phyloP scores from a whole-genome alignment of 2,113 vertebrate species.

The Otis tarda region DNA sequence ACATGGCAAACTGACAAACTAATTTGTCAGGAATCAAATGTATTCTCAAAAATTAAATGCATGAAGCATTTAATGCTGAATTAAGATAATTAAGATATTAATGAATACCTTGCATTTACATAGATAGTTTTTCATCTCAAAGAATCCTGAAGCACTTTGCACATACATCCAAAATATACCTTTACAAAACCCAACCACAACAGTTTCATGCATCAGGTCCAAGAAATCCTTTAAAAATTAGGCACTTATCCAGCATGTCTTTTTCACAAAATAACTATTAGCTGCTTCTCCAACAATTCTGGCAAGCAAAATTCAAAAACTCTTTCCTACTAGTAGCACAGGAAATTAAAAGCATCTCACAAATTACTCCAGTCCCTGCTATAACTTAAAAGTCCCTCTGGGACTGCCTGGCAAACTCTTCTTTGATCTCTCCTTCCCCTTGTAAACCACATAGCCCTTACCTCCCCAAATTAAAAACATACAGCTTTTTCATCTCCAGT shows the following conservation, averaged over 20 bases:
- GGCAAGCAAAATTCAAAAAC: neutral
- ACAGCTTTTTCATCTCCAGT: neutral
- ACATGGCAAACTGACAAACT: neutral
- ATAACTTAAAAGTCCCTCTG: constrained; percentile 16
- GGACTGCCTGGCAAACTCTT: neutral
- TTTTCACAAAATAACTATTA: neutral
- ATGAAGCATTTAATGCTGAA: neutral
- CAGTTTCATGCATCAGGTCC: neutral
- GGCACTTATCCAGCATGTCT: neutral
- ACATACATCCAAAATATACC: neutral
- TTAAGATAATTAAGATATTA: neutral
- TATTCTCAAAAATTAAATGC: neutral
- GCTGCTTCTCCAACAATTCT: neutral
- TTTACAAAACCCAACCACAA: neutral
- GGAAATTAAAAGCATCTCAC: constrained; percentile 55
- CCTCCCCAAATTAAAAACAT: constrained; percentile 25
- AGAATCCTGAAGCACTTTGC: neutral
- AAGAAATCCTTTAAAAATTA: neutral
- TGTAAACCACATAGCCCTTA: neutral
- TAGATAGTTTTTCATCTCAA: neutral
- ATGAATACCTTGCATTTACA: neutral
- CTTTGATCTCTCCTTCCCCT: constrained; percentile 50
- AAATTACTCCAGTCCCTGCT: neutral
- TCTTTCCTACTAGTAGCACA: neutral
- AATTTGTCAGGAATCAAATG: neutral